Conservation (phyloP, 2,888 invertebrate species). For the Lacanobia wlatinum region DNA sequence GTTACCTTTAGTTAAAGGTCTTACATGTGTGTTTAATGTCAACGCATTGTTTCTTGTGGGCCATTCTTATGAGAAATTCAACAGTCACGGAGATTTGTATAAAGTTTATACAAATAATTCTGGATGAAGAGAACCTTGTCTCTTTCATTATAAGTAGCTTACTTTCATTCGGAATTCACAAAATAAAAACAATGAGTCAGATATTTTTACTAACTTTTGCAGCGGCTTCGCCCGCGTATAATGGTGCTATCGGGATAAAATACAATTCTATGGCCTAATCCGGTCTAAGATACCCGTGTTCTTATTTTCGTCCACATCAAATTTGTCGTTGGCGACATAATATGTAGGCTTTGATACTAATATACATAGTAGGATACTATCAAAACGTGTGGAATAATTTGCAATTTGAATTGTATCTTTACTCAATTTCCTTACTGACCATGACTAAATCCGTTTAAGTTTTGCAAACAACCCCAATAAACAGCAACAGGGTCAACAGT, state of each 20-base stretch:
- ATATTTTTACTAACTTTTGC: neutral
- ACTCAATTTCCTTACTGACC: neutral
- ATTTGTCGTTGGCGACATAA: too few species aligned
- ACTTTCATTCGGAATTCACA: neutral
- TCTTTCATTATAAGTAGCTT: neutral
- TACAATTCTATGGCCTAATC: neutral
- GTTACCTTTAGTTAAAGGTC: conserved; percentile 60
- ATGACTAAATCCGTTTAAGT: neutral
- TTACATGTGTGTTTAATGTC: conserved; percentile 47
- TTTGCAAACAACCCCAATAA: conserved; percentile 13
- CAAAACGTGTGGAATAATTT: neutral
- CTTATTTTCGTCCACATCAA: too few species aligned
- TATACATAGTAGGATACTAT: too few species aligned
- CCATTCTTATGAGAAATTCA: conserved; percentile 40
- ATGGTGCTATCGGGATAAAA: neutral
- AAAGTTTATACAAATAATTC: conserved; percentile 28
- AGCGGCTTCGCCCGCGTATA: neutral
- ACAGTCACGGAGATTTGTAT: conserved; percentile 33
- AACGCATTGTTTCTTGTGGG: conserved; percentile 50
- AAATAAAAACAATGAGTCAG: neutral
- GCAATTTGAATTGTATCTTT: neutral
- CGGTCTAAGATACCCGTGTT: too few species aligned
- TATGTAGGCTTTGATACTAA: too few species aligned
- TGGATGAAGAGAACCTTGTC: neutral
- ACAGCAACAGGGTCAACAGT: conserved; percentile 11